Evolutionary conservation across 2,113 vertebrate species (phyloP).

Genomic region (Tamias sibiricus): DNA sequence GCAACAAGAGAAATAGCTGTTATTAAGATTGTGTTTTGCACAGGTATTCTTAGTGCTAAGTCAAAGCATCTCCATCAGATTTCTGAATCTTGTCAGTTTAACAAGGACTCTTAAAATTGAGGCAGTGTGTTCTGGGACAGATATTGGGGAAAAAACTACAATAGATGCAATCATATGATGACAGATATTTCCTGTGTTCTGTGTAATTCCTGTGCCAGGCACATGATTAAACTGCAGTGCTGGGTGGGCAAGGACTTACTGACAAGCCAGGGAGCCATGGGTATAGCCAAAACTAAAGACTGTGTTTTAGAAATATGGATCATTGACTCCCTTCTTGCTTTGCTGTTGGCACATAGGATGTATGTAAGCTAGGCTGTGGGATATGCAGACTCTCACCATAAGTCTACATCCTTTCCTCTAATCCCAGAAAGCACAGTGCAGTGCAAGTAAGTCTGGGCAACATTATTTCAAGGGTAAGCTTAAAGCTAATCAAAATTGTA

Average conservation of each 20-base stretch:
- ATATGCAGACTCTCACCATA: background rate
- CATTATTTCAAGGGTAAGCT: background rate
- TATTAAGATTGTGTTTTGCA: background rate
- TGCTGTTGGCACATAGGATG: rapidly evolving
- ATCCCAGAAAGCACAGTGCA: background rate
- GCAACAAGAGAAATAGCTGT: slow-evolving; percentile 10
- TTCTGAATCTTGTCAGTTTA: background rate
- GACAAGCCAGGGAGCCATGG: background rate
- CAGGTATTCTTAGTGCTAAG: background rate
- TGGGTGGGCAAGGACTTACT: background rate
- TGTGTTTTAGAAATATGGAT: background rate
- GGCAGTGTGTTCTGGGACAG: background rate
- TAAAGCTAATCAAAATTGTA: background rate
- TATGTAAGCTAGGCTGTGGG: background rate
- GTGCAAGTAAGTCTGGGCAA: background rate
- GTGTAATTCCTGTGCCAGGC: background rate
- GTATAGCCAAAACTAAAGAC: background rate
- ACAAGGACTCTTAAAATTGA: background rate
- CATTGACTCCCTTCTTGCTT: background rate
- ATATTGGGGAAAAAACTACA: background rate
- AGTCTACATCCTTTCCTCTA: background rate
- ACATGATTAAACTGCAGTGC: background rate
- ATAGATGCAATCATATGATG: background rate
- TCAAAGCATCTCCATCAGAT: background rate
- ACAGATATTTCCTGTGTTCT: background rate